A percentile compares a stretch with the other conserved stretches of the same genome.
These are phyloP conservation scores for Holacanthus passer DNA, from an alignment of 2,113 vertebrate species.

Conservation along the genomic window DNA sequence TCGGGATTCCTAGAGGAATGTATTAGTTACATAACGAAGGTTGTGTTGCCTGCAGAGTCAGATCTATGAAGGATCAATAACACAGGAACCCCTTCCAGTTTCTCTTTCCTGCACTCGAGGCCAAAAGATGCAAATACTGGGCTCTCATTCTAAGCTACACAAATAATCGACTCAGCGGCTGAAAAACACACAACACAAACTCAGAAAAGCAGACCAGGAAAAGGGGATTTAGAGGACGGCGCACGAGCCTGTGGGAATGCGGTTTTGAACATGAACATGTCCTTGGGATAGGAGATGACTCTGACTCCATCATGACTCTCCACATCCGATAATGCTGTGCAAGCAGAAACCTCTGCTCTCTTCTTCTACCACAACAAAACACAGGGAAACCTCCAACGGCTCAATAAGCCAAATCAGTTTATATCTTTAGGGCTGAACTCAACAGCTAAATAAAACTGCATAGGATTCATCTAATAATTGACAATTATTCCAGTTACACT, in stretches of 20 bases:
- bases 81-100: slow-evolving; percentile 12
- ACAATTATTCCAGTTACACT: slow-evolving; percentile 32
- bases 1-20: slow-evolving; percentile 45
- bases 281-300: slow-evolving; percentile 65
- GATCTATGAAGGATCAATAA: slow-evolving; percentile 51
- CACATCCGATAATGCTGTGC: slow-evolving; percentile 61
- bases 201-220: slow-evolving; percentile 14
- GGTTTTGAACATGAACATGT: slow-evolving; percentile 58
- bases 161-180: slow-evolving; percentile 30
- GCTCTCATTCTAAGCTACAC: background rate
- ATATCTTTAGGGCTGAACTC: slow-evolving; percentile 61
- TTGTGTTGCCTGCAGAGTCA: slow-evolving; percentile 30
- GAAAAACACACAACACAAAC: slow-evolving; percentile 40
- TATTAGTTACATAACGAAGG: slow-evolving; percentile 47
- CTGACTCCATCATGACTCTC: slow-evolving; percentile 62
- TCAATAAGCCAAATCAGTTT: slow-evolving; percentile 43
- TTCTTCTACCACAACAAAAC: slow-evolving; percentile 38
- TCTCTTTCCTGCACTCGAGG: slow-evolving; percentile 18
- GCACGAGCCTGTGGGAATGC: slow-evolving; percentile 37
- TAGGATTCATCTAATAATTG: slow-evolving; percentile 43
- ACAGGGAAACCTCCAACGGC: slow-evolving; percentile 49
- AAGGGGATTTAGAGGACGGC: slow-evolving; percentile 21
- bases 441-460: slow-evolving; percentile 36
- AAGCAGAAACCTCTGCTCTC: slow-evolving; percentile 54
- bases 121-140: slow-evolving; percentile 24